Base-by-base conservation (phyloP, 2,797 vertebrate genomes). In the Benthosema pterotum region DNA sequence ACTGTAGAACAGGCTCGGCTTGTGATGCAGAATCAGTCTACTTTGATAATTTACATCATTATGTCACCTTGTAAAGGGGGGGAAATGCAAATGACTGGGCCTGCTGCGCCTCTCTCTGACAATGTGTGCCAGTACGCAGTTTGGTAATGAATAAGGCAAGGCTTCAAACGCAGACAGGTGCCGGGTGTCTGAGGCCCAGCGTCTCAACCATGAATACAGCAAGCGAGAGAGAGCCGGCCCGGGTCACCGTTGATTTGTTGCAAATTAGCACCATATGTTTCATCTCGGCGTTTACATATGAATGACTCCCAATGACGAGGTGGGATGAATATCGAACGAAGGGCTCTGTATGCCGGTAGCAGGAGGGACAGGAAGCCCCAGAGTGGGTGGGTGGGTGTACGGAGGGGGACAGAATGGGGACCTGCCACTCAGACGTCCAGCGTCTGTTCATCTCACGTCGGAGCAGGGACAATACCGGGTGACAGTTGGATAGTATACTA, bases 251-350 rank as follows among this genome's bases (percentile, higher is more conserved):
- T 90, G 88, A 89, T 90, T 90, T 89, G 87, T 89, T 81, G 83
- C 81, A 89, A 90, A 90, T 91, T 89, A 90, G 86, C 81, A 74
- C 80, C 85, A 87, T 87, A 88, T 87, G 87, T 85, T 89, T 89
- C 88, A 82, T 84, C 81, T 78, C 72, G 43, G 74, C 71, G 82
- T 91, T 91, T 90, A 88, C 85, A 89, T 91, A 89, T 87, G 86
- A 91, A 89, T 88, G 86, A 85, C 69, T 85, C 53, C 45, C 18
- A 15, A 13, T 25, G 66, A 69, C 50, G 71, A 79, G 77, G 62
- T 55, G 47, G 80, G 75, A 76, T 82, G 82, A 85, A 89, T 88
- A 86, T 88, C 87, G 80, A 87, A 67, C 77, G 79, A 67, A n/a
- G n/a, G n/a, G n/a, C 52, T 75, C 74, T 72, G 71, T 70, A 69